These are phyloP conservation scores for Aphrocallistes beatrix DNA, from an alignment of 37 sponge, comb jelly and placozoan genomes.

Conservation along the genomic window DNA sequence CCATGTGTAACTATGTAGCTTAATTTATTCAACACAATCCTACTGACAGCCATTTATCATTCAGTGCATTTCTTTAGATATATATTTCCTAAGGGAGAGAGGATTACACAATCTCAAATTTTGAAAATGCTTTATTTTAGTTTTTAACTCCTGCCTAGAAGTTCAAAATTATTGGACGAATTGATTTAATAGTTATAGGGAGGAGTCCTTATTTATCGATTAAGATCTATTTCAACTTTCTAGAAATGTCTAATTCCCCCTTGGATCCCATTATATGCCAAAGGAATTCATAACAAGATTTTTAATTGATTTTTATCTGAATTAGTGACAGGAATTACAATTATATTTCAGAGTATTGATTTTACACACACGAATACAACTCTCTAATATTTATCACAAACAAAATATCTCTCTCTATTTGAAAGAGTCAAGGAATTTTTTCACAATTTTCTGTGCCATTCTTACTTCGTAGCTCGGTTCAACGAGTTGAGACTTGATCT, in stretches of 20 bases:
- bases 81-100: too few relatives aligned
- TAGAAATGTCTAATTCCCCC: neutral
- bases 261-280: neutral
- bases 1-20: too few relatives aligned
- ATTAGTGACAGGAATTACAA: neutral
- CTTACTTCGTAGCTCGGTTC: neutral
- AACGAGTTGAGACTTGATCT: neutral
- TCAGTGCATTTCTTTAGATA: too few relatives aligned
- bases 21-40: too few relatives aligned
- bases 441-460: neutral
- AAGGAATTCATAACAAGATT: neutral
- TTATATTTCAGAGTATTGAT: neutral
- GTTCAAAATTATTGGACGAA: too few relatives aligned
- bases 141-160: too few relatives aligned
- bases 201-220: too few relatives aligned
- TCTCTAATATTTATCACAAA: neutral
- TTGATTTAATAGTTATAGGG: too few relatives aligned
- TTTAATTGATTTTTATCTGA: neutral
- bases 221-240: neutral
- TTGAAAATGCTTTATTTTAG: too few relatives aligned
- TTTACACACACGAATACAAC: neutral
- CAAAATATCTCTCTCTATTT: constrained; percentile 10
- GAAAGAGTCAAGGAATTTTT: constrained; percentile 6
- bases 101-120: too few relatives aligned
- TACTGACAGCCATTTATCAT: too few relatives aligned